Conservation (phyloP, 2,797 vertebrate genomes). For the Amphiprion clarkii region DNA sequence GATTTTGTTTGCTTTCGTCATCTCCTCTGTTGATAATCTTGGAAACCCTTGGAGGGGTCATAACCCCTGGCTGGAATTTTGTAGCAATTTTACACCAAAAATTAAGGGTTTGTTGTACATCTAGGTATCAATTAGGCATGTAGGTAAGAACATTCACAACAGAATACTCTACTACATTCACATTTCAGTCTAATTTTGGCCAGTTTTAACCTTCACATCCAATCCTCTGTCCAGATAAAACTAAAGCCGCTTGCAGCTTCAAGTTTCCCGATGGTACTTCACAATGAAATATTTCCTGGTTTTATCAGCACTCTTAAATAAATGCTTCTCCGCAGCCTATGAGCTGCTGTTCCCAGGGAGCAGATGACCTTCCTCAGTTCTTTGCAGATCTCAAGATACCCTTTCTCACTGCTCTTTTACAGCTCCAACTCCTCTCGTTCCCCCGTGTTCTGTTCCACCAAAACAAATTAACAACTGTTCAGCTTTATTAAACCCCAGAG, state of each 20-base stretch:
- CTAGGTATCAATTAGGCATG: neutral
- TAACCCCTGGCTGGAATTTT: neutral
- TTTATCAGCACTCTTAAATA: conserved; percentile 28
- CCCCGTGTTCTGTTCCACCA: conserved; percentile 19
- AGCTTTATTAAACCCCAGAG: conserved; percentile 69
- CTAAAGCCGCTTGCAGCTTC: neutral
- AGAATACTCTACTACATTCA: neutral
- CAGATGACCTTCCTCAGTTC: conserved; percentile 53
- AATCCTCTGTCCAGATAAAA: neutral
- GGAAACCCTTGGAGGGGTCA: neutral
- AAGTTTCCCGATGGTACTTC: conserved; percentile 5
- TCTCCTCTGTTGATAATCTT: neutral
- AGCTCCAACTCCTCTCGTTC: conserved; percentile 13
- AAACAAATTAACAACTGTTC: conserved; percentile 70
- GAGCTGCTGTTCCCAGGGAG: conserved; percentile 27
- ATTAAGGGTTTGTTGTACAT: neutral
- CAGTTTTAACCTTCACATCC: neutral
- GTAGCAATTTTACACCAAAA: neutral
- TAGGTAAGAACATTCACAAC: neutral
- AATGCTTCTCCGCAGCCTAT: conserved; percentile 36
- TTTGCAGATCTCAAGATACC: conserved; percentile 35
- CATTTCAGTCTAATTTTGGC: neutral
- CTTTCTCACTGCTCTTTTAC: conserved; percentile 38
- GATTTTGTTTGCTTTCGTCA: neutral
- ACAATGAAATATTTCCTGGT: conserved; percentile 8